Base-by-base conservation (phyloP, 2,113 vertebrate genomes). In the Calidris pugnax region DNA sequence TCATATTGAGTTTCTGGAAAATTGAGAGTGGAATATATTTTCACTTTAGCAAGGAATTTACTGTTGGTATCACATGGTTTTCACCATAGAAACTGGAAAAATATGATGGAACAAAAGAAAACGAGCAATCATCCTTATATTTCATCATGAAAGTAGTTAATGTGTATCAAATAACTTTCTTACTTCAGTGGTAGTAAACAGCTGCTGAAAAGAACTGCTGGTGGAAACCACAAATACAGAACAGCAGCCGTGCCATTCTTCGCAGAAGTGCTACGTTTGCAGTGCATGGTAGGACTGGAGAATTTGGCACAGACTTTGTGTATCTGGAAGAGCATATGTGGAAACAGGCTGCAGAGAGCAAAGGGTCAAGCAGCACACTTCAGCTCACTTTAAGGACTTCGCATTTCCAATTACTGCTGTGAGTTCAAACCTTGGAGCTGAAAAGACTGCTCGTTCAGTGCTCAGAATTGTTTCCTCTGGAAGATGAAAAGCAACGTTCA, bases 41-140 rank as follows among this genome's bases (percentile, higher is more conserved):
- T 71, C 74, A 69, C 35, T 93, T 82, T 86, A 63, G 37, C 41
- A 72, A 75, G 68, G 75, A 86, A 67, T 92, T 92, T 90, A 28
- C 64, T 90, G 59, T 43, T 83, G 55, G 6, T 74, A 56, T 78
- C 59, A 68, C 37, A 47, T 27, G 33, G 13, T 77, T 90, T 93
- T 95, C 12, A 27, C 73, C 30, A 60, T 10, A 75, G 87, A 89
- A 95, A 85, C 64, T 75, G 87, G 51, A 68, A 95, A 96, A 91
- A 69, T 50, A 74, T 24, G 4, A 35, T 64, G 32, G 35, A 90
- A 71, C 4, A 67, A 80, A 50, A 87, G 60, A 84, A 18, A 68
- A 67, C 10, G 22, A 86, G 55, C 51, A 67, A 59, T 35, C 35
- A 72, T 72, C 57, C 55, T 86, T 71, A 18, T 37, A 83, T 85